Base-by-base conservation (phyloP, 1,140 invertebrate genomes). In the Drosophila virilis region DNA sequence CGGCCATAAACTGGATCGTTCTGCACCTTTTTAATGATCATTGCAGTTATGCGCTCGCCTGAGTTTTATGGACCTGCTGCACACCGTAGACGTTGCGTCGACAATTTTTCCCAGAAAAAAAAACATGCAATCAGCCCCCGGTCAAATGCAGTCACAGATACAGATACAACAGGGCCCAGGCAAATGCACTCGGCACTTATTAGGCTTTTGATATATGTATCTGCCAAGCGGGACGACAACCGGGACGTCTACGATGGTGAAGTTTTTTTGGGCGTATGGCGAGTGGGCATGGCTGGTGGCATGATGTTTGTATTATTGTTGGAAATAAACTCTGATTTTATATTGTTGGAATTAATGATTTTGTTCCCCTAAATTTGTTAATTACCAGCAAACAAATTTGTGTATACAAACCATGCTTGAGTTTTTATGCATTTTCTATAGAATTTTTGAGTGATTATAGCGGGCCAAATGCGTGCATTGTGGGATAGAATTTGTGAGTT, bases 281-380 rank as follows among this genome's bases (percentile, higher is more conserved):
- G n/a, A 45, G 6, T 42, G 22, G 12, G 46, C 64, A 54, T 67
- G 42, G 66, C 46, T 78, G 22, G 48, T 59, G 68, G 78, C 67
- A 50, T 74, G 66, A 81, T 88, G 84, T 88, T 83, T 88, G 84
- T 88, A 84, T 89, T 89, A 89, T 89, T 88, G 84, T 89, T 89
- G 84, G 77, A 89, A 89, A 89, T 89, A 89, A 89, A 89, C 84
- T 88, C 83, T 57, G 84, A 89, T 75, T 89, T 84, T 84, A 89
- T 89, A 88, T 84, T 89, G 84, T 84, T 83, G 84, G 71, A 67
- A 89, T 89, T 89, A 89, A 89, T 89, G 84, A 89, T 89, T 89
- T 89, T 90, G 84, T 84, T 89, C 84, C 80, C 80, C 77, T 90
- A 89, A 89, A 90, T 89, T 84, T 90, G 80, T 89, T 89, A 89